These are phyloP conservation scores for Cerastis rubricosa DNA, from an alignment of 2,888 invertebrate species.

Conservation along the genomic window DNA sequence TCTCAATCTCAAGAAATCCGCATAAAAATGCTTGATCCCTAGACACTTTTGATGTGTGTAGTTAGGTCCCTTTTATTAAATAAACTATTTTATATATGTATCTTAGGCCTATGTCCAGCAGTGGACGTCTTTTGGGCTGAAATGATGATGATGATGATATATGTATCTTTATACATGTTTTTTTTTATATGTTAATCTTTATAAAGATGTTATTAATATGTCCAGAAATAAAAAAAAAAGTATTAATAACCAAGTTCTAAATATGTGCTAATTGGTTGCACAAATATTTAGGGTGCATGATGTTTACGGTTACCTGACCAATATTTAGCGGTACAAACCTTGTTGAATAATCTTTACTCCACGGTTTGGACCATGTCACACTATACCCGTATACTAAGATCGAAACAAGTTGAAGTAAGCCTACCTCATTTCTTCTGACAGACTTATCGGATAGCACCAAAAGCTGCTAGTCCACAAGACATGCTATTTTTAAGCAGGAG, in stretches of 20 bases:
- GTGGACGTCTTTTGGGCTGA: no score
- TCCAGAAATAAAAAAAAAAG: no score
- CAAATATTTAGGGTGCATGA: not conserved
- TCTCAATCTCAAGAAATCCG: no score
- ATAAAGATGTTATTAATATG: no score
- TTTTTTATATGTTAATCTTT: no score
- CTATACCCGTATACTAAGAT: not conserved
- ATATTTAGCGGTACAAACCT: not conserved
- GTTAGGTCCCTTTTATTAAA: no score
- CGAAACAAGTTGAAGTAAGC: not conserved
- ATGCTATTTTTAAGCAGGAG: constrained; percentile 50
- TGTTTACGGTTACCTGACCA: not conserved
- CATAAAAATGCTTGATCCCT: no score
- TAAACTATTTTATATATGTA: no score
- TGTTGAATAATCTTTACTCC: not conserved
- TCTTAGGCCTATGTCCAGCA: no score
- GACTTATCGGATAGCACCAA: not conserved
- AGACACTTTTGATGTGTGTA: no score
- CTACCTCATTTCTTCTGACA: not conserved
- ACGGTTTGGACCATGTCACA: not conserved
- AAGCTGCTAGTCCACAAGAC: not conserved
- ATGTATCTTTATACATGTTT: no score
- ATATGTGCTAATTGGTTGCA: not conserved
- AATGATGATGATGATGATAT: no score
- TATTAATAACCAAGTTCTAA: not conserved